A percentile compares a stretch with the other conserved stretches of the same genome.
Conservation (phyloP, 2,888 invertebrate species). For the Lepidocyrtoides sp. region DNA sequence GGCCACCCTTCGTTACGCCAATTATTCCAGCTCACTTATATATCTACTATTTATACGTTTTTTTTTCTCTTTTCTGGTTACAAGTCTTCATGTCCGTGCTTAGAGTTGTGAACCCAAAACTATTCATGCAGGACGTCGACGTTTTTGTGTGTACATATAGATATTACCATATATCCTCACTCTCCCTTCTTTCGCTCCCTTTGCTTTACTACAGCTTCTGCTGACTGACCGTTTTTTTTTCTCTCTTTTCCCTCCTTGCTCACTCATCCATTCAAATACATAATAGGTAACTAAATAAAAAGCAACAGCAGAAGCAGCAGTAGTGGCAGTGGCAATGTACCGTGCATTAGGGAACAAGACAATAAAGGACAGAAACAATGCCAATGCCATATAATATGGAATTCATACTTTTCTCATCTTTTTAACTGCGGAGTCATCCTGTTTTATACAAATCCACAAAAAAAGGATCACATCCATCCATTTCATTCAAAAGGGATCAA, state of each 20-base stretch:
- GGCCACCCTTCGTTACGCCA: conserved; percentile 83
- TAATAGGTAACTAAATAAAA: conserved; percentile 67
- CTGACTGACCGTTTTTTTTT: conserved; percentile 53
- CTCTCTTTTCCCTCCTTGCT: conserved; percentile 51
- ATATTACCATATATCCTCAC: conserved; percentile 34
- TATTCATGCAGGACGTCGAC: conserved; percentile 67
- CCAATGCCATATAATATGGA: background rate
- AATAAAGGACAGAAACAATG: conserved; percentile 17
- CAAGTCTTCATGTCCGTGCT: too few species aligned
- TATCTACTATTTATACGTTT: conserved; percentile 57
- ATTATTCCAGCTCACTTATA: conserved; percentile 81
- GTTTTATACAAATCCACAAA: conserved; percentile 63
- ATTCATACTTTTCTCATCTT: conserved; percentile 62
- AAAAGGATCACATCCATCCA: conserved; percentile 12
- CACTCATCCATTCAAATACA: conserved; percentile 63
- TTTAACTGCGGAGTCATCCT: conserved; percentile 64
- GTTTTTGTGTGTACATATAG: conserved; percentile 19
- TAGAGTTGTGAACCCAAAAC: conserved; percentile 45
- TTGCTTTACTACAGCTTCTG: too few species aligned
- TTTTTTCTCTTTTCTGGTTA: too few species aligned
- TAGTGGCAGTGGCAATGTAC: conserved; percentile 30
- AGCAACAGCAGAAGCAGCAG: conserved; percentile 23
- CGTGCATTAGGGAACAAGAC: conserved; percentile 1
- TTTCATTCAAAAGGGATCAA: conserved; percentile 68
- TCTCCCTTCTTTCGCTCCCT: too few species aligned